Evolutionary conservation across 2,797 vertebrate genomes (phyloP), one percentile per base, ranked within the genome.

Genomic region (Saguinus oedipus): DNA sequence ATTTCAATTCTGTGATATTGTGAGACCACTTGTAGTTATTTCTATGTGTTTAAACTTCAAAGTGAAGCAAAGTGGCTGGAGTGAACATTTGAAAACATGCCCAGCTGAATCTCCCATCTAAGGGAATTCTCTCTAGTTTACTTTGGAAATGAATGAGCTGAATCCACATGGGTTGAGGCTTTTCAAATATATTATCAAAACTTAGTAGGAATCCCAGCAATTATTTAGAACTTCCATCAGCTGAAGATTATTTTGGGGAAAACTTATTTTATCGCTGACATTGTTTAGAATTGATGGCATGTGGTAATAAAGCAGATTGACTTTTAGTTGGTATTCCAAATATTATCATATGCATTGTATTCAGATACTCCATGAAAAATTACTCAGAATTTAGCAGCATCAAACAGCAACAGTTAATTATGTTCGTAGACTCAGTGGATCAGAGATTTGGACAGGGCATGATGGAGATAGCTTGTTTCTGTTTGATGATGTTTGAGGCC

Each of bases 1-100:
- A 76, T 90, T 90, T 90, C n/a, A 94, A 0, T 88, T 92, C 24
- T 78, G 68, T 39, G 48, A 17, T 79, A 88, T 24, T 78, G 0
- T 89, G 46, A 50, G 27, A 44, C 57, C 46, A 76, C 9, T 50
- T 92, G 44, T 24, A 81, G 36, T 79, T 86, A 61, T 46, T 93
- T 76, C 59, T 85, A 57, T 89, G 72, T 85, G 44, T 87, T 92
- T 93, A 95, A 80, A 90, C 92, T 90, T 94, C 55, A 90, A 75
- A 96, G 26, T 87, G 78, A 87, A 87, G 87, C 22, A 53, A 68
- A 72, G 11, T 79, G 22, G 11, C 46, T 70, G 26, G 93, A 20
- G 36, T 39, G 79, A 72, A 55, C 30, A 44, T 59, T 53, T 61
- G 80, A 70, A 94, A 79, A 76, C 42, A 42, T 36, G 72, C 9